Evolutionary conservation across 1,140 invertebrate genomes (phyloP).

Genomic region (Tetragnatha versicolor): DNA sequence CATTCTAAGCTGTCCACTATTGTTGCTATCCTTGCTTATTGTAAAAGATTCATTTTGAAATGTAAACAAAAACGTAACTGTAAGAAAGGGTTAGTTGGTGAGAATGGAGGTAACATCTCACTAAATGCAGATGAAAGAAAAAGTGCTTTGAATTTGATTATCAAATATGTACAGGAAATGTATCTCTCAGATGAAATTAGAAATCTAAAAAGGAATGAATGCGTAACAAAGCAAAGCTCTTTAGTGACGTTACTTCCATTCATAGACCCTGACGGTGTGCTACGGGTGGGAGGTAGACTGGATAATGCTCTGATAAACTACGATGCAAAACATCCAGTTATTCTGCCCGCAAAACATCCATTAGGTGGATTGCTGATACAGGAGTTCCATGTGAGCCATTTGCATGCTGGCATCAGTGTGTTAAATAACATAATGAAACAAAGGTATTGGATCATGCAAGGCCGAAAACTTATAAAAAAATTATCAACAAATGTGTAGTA

Average conservation of each 20-base stretch:
- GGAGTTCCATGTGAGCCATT: conserved; percentile 56
- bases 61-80: too few species aligned
- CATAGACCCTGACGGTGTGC: conserved; percentile 61
- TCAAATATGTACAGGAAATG: not conserved
- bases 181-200: not conserved
- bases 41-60: too few species aligned
- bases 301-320: too few species aligned
- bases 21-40: too few species aligned
- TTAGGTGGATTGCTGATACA: conserved; percentile 58
- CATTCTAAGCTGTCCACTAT: too few species aligned
- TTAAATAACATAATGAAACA: not conserved
- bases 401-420: conserved; percentile 58
- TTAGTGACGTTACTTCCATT: conserved; percentile 60
- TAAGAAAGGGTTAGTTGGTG: too few species aligned
- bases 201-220: not conserved
- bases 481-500: conserved; percentile 13
- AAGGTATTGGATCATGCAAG: conserved; percentile 8
- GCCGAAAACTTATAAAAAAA: not conserved
- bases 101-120: too few species aligned
- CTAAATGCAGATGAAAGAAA: not conserved
- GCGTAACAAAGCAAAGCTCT: too few species aligned
- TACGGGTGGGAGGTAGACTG: conserved; percentile 64
- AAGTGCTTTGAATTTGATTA: not conserved
- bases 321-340: conserved; percentile 60
- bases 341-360: conserved; percentile 59